phyloP scores from a whole-genome alignment of 2,888 invertebrate species.

The Macrophya alboannulata region DNA sequence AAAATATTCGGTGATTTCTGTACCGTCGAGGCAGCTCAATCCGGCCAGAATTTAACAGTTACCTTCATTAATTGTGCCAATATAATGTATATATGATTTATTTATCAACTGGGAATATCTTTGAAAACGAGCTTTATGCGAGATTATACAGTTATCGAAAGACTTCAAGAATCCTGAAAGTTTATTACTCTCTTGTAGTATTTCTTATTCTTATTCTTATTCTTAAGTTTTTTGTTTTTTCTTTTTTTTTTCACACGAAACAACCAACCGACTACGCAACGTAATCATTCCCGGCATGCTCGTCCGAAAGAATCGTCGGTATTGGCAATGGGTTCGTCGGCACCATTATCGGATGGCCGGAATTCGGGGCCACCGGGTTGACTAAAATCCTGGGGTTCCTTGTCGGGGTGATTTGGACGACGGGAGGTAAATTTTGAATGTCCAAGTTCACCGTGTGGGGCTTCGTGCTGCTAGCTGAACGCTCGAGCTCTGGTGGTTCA shows the following conservation, averaged over 20 bases:
- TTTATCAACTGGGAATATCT: background rate
- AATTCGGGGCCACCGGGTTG: conserved; percentile 57
- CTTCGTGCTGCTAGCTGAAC: conserved; percentile 72
- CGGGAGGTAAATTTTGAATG: conserved; percentile 68
- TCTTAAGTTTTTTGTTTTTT: background rate
- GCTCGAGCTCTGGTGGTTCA: conserved; percentile 72
- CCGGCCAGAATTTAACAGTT: background rate
- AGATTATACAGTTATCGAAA: conserved; percentile 1
- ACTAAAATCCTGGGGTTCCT: conserved; percentile 58
- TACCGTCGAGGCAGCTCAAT: background rate
- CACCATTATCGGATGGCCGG: conserved; percentile 56
- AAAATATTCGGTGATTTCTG: background rate
- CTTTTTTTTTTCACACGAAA: conserved; percentile 1
- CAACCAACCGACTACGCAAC: conserved; percentile 63
- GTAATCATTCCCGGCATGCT: conserved; percentile 63
- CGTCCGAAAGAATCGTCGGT: conserved; percentile 50
- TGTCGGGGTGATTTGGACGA: conserved; percentile 64
- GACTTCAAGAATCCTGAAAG: background rate
- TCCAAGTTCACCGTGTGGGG: conserved; percentile 73
- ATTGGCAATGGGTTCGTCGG: conserved; percentile 58
- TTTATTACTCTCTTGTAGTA: background rate
- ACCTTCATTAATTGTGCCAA: background rate
- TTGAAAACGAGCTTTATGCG: conserved; percentile 15
- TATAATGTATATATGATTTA: background rate
- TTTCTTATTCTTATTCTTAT: background rate